A percentile compares a stretch with the other conserved stretches of the same genome.
Evolutionary conservation across 2,888 invertebrate species (phyloP).

Genomic region (Leucophenga montana): DNA sequence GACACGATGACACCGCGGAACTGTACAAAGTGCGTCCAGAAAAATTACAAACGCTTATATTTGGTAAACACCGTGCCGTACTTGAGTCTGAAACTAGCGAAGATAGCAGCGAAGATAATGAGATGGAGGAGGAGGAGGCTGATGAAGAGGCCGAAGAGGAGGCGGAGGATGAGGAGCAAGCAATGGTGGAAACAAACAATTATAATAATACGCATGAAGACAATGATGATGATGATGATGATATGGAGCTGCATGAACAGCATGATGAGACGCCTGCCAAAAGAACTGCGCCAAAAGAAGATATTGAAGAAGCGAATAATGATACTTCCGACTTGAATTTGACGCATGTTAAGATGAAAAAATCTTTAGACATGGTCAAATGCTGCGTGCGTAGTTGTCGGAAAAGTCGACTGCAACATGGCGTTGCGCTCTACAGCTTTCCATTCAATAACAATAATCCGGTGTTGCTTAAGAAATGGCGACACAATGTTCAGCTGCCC

Average conservation of each 20-base stretch:
- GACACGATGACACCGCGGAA: slow-evolving; percentile 60
- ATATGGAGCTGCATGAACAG: slow-evolving; percentile 10
- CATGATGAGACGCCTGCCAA: too few relatives aligned
- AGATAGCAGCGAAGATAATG: slow-evolving; percentile 32
- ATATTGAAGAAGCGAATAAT: background rate
- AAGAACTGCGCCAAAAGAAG: background rate
- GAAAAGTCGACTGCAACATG: slow-evolving; percentile 61
- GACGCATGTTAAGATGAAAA: slow-evolving; percentile 54
- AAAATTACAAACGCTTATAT: slow-evolving; percentile 58
- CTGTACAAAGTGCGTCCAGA: slow-evolving; percentile 60
- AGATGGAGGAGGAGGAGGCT: slow-evolving; percentile 44
- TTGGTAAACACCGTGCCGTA: slow-evolving; percentile 52
- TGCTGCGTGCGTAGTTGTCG: slow-evolving; percentile 59
- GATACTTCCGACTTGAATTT: background rate
- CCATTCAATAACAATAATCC: slow-evolving; percentile 46
- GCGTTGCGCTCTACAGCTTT: slow-evolving; percentile 60
- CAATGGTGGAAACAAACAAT: background rate
- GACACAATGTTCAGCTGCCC: slow-evolving; percentile 62
- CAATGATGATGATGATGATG: slow-evolving; percentile 18
- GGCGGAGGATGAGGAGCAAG: slow-evolving; percentile 27
- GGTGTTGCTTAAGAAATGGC: slow-evolving; percentile 61
- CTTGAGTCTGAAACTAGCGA: slow-evolving; percentile 14
- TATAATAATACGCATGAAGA: background rate
- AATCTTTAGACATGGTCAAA: slow-evolving; percentile 47
- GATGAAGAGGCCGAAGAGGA: slow-evolving; percentile 43